Base-by-base conservation (phyloP, 2,888 invertebrate genomes). In the Siphlonurus alternatus region DNA sequence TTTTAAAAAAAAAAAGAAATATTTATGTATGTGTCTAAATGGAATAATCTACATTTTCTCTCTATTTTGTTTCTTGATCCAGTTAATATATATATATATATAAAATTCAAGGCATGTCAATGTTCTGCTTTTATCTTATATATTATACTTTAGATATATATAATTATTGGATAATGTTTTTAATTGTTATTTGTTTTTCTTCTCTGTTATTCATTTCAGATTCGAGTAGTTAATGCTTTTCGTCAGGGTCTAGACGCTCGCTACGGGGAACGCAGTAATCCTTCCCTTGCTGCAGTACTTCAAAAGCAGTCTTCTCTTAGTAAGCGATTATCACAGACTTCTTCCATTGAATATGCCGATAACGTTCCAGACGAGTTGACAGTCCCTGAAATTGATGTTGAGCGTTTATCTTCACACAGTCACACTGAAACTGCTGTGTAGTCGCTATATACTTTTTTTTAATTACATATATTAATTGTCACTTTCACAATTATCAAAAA, bases 221-320 rank as follows among this genome's bases (percentile, higher is more conserved):
- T 98, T 81, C 96, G 98, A 84, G 98, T 98, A 84, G 97, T 99
- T 82, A 98, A 98, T 84, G 98, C 98, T 83, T 99, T 98, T 87
- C 96, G 98, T 80, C 95, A 96, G 86, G 97, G 97, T 80, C 87
- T 97, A 81, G 96, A 96, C 82, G 87, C 93, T 78, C 89, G 93
- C 76, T 87, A 86, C 76, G 90, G 93, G 80, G 92, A 92, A 81
- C 88, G 89, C 80, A 89, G 89, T 77, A 91, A 89, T 83, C 88
- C 90, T 77, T 89, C 92, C 79, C 84, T 93, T 77, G 93, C 92
- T 68, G 93, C 93, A 81, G 92, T 91, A 77, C 86, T 93, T 75
- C 89, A 92, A 78, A 93, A 93, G 82, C 93, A 93, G 84, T 87
- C 92, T 74, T 91, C 92, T 77, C 83, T 93, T 72, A 88, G 87